Evolutionary conservation across 2,888 invertebrate species (phyloP).

Genomic region (Idaea dimidiata): DNA sequence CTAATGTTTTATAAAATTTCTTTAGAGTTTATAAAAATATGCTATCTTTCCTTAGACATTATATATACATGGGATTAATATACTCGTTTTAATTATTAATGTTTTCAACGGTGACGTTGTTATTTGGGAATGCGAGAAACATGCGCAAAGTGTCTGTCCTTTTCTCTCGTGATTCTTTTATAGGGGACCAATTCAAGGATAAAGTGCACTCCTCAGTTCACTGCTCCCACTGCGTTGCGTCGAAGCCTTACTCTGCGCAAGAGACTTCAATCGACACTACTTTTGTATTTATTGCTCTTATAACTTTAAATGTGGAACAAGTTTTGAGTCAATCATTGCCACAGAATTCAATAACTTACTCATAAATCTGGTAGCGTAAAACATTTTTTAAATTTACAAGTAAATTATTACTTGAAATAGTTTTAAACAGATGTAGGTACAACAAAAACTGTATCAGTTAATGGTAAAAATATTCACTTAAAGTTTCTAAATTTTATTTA

Average conservation of each 20-base stretch:
- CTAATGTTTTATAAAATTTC: too few relatives aligned
- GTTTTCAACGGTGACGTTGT: constrained; percentile 53
- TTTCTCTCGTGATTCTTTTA: constrained; percentile 55
- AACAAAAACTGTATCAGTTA: constrained; percentile 5
- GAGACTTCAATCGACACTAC: constrained; percentile 23
- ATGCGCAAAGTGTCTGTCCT: constrained; percentile 48
- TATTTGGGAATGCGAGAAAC: constrained; percentile 59
- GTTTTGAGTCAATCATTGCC: not conserved
- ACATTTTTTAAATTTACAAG: not conserved
- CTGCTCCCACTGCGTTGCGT: constrained; percentile 57
- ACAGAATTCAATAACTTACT: not conserved
- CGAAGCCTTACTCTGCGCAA: constrained; percentile 49
- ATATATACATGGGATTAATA: too few relatives aligned
- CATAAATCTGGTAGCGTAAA: not conserved
- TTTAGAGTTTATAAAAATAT: too few relatives aligned
- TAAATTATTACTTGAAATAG: not conserved
- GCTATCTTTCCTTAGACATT: too few relatives aligned
- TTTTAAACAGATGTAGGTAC: not conserved
- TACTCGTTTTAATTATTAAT: not conserved
- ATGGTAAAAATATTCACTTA: constrained; percentile 13
- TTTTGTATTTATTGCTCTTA: constrained; percentile 27
- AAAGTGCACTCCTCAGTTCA: constrained; percentile 71
- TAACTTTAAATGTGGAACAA: constrained; percentile 1
- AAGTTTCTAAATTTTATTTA: constrained; percentile 3
- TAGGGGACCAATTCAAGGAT: constrained; percentile 69